phyloP scores from a whole-genome alignment of 1,140 invertebrate genomes.

The Nebria ingens region DNA sequence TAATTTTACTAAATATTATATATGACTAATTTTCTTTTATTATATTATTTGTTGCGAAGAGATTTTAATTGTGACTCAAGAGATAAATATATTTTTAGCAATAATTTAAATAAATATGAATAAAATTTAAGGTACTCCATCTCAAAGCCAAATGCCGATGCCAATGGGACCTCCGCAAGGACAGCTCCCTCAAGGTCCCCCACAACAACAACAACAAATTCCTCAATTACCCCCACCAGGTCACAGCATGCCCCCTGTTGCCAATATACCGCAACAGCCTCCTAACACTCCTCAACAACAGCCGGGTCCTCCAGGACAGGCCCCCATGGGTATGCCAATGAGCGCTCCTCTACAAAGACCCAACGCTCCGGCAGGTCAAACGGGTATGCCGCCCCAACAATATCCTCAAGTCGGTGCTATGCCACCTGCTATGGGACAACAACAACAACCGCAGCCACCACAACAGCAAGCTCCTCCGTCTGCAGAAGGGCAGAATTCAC shows the following conservation, averaged over 20 bases:
- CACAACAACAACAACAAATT: constrained; percentile 25
- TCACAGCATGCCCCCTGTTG: constrained; percentile 10
- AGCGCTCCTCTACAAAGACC: not conserved
- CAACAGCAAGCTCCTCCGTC: constrained; percentile 28
- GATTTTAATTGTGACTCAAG: too few relatives aligned
- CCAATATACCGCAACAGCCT: not conserved
- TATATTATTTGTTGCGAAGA: too few relatives aligned
- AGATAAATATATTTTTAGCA: too few relatives aligned
- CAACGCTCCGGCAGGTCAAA: constrained; percentile 20
- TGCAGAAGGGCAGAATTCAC: constrained; percentile 26
- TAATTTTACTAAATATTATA: constrained; percentile 19
- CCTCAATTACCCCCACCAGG: constrained; percentile 21
- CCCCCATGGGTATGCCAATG: not conserved
- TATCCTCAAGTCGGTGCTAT: constrained; percentile 20
- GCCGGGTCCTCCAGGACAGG: too few relatives aligned
- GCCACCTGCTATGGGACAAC: constrained; percentile 19
- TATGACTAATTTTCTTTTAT: too few relatives aligned
- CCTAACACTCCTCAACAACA: not conserved
- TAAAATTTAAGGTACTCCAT: constrained; percentile 6
- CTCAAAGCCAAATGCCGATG: constrained; percentile 17
- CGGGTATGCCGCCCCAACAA: constrained; percentile 25
- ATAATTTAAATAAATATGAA: not conserved
- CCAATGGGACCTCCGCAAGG: constrained; percentile 15
- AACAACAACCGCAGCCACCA: constrained; percentile 26
- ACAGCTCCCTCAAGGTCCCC: constrained; percentile 22